These are phyloP conservation scores for Scaptomyza cyrtandrae DNA, from an alignment of 2,888 invertebrate genomes.

Conservation along the genomic window DNA sequence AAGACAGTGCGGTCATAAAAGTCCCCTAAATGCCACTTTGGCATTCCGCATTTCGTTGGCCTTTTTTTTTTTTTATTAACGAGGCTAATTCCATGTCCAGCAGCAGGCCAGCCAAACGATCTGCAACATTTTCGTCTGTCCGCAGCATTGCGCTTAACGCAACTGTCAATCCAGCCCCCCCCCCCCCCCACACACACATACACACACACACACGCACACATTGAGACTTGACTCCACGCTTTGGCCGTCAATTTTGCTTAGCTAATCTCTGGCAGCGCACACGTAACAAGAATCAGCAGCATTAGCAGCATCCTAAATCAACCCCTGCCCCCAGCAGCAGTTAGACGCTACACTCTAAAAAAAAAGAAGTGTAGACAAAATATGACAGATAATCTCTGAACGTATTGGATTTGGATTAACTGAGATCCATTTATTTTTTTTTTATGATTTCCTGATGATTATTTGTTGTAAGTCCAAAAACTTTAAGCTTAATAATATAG, in stretches of 20 bases:
- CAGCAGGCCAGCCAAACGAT: constrained; percentile 22
- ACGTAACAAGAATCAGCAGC: constrained; percentile 57
- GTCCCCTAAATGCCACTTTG: constrained; percentile 73
- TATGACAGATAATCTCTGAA: too few relatives aligned
- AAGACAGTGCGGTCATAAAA: constrained; percentile 56
- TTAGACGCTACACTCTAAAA: neutral
- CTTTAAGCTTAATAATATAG: too few relatives aligned
- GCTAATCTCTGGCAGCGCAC: constrained; percentile 68
- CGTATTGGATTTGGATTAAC: too few relatives aligned
- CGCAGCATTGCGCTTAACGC: constrained; percentile 13
- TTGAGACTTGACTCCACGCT: constrained; percentile 8
- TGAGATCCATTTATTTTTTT: too few relatives aligned
- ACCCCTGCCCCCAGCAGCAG: neutral
- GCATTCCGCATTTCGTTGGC: constrained; percentile 66
- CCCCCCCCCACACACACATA: neutral
- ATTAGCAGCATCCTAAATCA: constrained; percentile 2
- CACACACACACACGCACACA: neutral
- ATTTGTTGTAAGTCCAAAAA: too few relatives aligned
- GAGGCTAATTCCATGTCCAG: constrained; percentile 67
- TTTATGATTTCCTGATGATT: too few relatives aligned
- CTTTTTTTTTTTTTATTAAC: constrained; percentile 62
- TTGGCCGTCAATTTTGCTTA: constrained; percentile 72
- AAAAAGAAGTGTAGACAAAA: neutral
- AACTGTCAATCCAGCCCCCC: constrained; percentile 28
- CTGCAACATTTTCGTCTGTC: neutral